Base-by-base conservation (phyloP, 2,888 invertebrate species). In the Andrena marginata region DNA sequence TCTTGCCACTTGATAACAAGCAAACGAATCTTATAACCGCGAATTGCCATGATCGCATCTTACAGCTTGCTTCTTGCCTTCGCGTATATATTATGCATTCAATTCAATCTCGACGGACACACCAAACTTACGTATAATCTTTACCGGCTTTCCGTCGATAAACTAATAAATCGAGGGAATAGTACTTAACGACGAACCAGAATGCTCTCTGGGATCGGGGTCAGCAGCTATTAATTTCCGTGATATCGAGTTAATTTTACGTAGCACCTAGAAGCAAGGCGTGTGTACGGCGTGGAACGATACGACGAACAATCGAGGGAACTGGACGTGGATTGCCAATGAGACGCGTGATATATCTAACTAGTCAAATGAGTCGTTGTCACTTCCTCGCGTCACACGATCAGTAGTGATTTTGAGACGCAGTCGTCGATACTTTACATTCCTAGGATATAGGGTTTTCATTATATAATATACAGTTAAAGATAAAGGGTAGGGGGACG, bases 381-480 rank as follows among this genome's bases (percentile, higher is more conserved):
- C 13, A 23, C 59, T 84, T 78, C 71, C 75, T 71, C 60, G 62
- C 70, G n/a, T 60, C 20, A 29, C 26, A 49, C 7, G 5, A 68
- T 23, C 20, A 20, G 42, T 75, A 69, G 65, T 8, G 49, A 51
- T 68, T 70, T 42, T 72, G 13, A 33, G 20, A 62, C 54, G 42
- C 54, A 63, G 29, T 62, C 64, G 56, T 56, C 23, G 62, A 62
- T 80, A 74, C 59, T 79, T 84, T 73, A 73, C 62, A 80, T 68
- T 67, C n/a, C 16, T 84, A 84, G 75, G 31, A 26, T 81, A 26
- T 80, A 79, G 69, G 51, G 31, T 84, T 84, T 84, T 84, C 73
- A 84, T 79, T 70, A 49, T 60, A 42, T 42, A 16, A 42, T 16
- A 42, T 42, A 42, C 13, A 42, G 5, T 48, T 81, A 81, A 82